Evolutionary conservation across 2,888 invertebrate genomes (phyloP), one percentile per base, ranked within the genome.

Genomic region (Plebejus melissa): DNA sequence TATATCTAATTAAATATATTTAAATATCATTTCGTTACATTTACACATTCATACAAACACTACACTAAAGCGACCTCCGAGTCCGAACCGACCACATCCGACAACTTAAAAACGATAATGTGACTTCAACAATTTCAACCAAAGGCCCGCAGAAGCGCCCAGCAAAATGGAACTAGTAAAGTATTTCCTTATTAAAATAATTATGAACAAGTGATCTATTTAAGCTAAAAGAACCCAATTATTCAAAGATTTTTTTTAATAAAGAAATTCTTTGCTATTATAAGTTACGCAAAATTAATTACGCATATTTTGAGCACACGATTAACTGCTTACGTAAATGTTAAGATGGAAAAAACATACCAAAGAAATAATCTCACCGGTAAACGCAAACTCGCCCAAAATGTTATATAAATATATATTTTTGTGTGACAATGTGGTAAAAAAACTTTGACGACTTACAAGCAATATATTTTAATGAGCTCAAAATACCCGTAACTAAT

Each of bases 31-130:
- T 81, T 86, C 86, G 85, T 88, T 86, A 87, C 87, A 90, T 89
- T 88, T 88, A 90, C 90, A 90, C 90, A 87, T 89, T 87, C 90
- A 90, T 90, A 91, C 90, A 88, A 87, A 86, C 80, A 81, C 86
- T 89, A 88, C 84, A 85, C 88, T 90, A 90, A 88, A 89, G 88
- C 89, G 84, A 89, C 86, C 87, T 89, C 90, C 90, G 88, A 90
- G 90, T 88, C 85, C 83, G 79, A 84, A 86, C 86, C 85, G 85
- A 85, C 80, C 82, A 82, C 81, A 77, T 83, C 80, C 84, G 82
- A 83, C 74, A 76, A 78, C 78, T 83, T 83, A 83, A 85, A 82
- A 82, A 85, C 80, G 82, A 79, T 82, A 80, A 76, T 77, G 80
- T 79, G 83, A 80, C 78, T 79, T 77, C 81, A 81, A 85, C 81